A percentile compares a stretch with the other conserved stretches of the same genome.
Evolutionary conservation across 2,888 invertebrate species (phyloP).

Genomic region (Dynastes maya): DNA sequence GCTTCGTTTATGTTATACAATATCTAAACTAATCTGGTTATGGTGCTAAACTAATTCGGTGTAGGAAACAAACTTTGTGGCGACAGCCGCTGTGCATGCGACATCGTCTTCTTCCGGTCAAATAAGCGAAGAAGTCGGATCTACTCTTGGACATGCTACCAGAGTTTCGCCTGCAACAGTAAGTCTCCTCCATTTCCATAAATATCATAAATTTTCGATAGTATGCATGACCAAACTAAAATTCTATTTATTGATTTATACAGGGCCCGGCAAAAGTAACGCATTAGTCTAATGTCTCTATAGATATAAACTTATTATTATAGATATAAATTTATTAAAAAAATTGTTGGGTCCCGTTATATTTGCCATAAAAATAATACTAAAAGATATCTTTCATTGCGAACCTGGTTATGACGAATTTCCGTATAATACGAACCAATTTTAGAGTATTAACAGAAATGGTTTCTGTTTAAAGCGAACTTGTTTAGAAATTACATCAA

Average conservation of each 20-base stretch:
- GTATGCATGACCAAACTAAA: background rate
- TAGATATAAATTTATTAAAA: too few relatives aligned
- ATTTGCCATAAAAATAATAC: too few relatives aligned
- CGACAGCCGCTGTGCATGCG: constrained; percentile 72
- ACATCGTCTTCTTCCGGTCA: constrained; percentile 67
- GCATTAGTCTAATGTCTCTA: too few relatives aligned
- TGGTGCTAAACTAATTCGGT: constrained; percentile 60
- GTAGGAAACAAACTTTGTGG: constrained; percentile 71
- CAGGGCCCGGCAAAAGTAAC: too few relatives aligned
- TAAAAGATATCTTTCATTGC: too few relatives aligned
- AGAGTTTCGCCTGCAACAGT: constrained; percentile 94
- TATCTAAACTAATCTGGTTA: constrained; percentile 48
- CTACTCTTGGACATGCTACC: constrained; percentile 82
- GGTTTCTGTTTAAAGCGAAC: too few relatives aligned
- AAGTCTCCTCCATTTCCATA: constrained; percentile 70
- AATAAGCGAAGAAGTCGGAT: constrained; percentile 73
- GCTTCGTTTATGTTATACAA: constrained; percentile 5
- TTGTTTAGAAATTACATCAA: too few relatives aligned
- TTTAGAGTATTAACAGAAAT: too few relatives aligned
- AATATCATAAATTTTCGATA: background rate
- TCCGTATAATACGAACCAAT: too few relatives aligned
- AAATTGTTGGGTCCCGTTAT: too few relatives aligned
- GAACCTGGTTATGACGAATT: too few relatives aligned
- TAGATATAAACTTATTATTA: too few relatives aligned
- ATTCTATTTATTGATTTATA: background rate